These are phyloP conservation scores for Dendrocincla tyrannina DNA, from an alignment of 2,797 vertebrate species.

Conservation along the genomic window DNA sequence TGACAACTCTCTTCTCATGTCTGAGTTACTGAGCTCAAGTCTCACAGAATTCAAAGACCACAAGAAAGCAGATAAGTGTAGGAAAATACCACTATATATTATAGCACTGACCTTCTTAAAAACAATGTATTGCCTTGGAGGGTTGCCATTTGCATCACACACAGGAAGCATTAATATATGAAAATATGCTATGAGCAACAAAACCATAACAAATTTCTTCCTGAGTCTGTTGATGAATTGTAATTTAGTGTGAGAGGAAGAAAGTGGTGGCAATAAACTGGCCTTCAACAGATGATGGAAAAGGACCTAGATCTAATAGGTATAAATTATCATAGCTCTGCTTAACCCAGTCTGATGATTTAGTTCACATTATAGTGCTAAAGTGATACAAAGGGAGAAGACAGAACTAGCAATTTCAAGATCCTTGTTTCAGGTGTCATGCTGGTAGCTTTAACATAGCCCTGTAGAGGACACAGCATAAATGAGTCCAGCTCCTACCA, in stretches of 20 bases:
- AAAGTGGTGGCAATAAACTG: background rate
- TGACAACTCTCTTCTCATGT: background rate
- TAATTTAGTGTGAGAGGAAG: background rate
- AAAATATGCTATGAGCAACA: constrained; percentile 9
- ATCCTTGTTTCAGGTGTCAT: background rate
- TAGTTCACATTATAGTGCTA: background rate
- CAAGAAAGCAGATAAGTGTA: background rate
- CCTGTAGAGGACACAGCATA: background rate
- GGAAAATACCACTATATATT: constrained; percentile 13
- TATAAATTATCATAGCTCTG: background rate
- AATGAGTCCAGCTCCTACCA: background rate
- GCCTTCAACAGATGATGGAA: background rate
- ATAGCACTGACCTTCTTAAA: constrained; percentile 23
- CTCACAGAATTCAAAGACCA: constrained; percentile 2
- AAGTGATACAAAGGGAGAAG: background rate
- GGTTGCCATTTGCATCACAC: background rate
- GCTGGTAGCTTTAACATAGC: background rate
- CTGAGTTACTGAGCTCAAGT: background rate
- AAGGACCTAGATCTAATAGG: background rate
- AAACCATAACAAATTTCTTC: constrained; percentile 34
- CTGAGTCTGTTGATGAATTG: constrained; percentile 18
- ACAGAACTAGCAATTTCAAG: background rate
- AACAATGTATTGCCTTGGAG: constrained; percentile 31
- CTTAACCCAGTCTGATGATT: background rate
- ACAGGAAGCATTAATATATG: constrained; percentile 32